Percentiles rank a stretch among this genome's conserved stretches.
These are phyloP conservation scores for Halcyon chelicuti DNA, from an alignment of 2,797 vertebrate species.

Conservation along the genomic window DNA sequence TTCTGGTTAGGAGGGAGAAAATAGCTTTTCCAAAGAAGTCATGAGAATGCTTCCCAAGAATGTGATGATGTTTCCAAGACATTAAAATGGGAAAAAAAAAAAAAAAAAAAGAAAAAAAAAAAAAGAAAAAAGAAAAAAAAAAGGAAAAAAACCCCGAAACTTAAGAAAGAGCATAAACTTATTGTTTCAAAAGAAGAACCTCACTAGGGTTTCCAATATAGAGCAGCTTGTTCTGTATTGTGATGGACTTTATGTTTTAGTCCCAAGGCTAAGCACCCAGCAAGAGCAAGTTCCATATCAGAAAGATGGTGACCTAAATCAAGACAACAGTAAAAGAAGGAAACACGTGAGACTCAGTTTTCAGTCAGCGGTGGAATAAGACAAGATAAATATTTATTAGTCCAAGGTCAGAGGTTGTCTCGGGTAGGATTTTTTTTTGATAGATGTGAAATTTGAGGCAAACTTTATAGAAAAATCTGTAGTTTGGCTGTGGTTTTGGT, in stretches of 20 bases:
- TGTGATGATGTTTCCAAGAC: background rate
- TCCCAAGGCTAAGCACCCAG: background rate
- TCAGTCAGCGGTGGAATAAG: background rate
- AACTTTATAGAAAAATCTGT: background rate
- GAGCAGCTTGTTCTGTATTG: background rate
- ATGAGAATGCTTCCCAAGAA: background rate
- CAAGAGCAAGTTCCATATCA: background rate
- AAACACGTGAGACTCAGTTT: background rate
- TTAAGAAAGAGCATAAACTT: background rate
- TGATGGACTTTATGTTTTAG: background rate
- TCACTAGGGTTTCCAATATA: background rate
- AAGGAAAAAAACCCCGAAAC: background rate
- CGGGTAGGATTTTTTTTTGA: background rate
- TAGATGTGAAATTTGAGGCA: background rate
- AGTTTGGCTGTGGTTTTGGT: background rate
- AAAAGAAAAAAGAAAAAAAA: no score
- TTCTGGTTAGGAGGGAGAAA: background rate
- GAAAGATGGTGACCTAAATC: background rate
- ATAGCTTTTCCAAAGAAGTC: background rate
- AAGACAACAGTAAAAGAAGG: background rate
- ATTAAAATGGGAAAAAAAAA: background rate
- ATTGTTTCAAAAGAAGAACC: background rate
- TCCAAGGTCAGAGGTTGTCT: background rate
- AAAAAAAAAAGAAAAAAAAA: background rate
- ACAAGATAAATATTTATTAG: background rate